Evolutionary conservation across 1,140 invertebrate genomes (phyloP).

Genomic region (Hycleus cichorii): DNA sequence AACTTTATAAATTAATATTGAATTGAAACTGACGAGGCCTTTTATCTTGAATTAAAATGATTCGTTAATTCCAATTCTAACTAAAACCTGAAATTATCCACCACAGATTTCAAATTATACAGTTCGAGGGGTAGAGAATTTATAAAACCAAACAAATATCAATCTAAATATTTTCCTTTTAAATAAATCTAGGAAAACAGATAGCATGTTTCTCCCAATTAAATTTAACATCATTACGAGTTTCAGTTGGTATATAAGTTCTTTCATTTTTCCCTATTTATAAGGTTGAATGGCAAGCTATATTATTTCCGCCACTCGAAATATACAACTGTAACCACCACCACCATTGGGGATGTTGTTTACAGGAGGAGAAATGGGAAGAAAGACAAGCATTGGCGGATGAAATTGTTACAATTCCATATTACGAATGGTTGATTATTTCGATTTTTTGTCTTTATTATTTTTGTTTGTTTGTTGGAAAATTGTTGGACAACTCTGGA

Average conservation of each 20-base stretch:
- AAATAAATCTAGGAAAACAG: too few species aligned
- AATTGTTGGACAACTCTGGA: too few species aligned
- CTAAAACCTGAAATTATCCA: too few species aligned
- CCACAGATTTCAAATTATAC: too few species aligned
- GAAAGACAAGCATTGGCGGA: constrained; percentile 5
- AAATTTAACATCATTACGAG: constrained; percentile 30
- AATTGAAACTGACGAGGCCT: too few species aligned
- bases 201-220: constrained; percentile 19
- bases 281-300: constrained; percentile 17
- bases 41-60: too few species aligned
- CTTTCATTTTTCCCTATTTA: constrained; percentile 24
- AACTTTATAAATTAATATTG: too few species aligned
- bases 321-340: constrained; percentile 13
- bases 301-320: constrained; percentile 27
- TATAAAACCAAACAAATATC: too few species aligned
- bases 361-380: not conserved
- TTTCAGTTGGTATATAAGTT: constrained; percentile 13
- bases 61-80: too few species aligned
- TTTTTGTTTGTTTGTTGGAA: not conserved
- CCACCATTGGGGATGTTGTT: not conserved
- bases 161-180: too few species aligned
- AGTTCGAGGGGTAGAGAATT: too few species aligned
- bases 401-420: constrained; percentile 12
- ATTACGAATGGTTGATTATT: not conserved
- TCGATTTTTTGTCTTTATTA: not conserved